Evolutionary conservation across 2,113 vertebrate genomes (phyloP).

Genomic region (Ciconia maguari): DNA sequence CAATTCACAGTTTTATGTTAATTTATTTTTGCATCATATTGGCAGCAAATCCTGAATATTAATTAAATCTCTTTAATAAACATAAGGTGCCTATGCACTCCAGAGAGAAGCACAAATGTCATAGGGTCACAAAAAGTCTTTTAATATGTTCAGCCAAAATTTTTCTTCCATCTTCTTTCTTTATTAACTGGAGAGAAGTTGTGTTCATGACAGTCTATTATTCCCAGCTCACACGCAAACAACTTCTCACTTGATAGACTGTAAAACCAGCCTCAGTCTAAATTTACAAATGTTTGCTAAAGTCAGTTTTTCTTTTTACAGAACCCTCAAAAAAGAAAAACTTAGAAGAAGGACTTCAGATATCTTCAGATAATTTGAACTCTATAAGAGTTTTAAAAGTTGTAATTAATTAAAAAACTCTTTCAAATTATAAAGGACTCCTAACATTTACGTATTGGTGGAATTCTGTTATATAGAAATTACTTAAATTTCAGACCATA

Average conservation of each 20-base stretch:
- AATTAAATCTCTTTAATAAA: background rate
- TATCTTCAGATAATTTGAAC: background rate
- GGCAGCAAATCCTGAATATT: background rate
- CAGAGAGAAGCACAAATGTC: background rate
- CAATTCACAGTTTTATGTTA: background rate
- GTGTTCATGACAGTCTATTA: background rate
- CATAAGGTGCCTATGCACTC: background rate
- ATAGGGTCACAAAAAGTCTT: background rate
- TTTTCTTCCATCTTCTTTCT: background rate
- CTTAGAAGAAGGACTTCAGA: background rate
- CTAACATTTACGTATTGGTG: background rate
- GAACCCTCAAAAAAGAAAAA: background rate
- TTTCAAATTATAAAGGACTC: background rate
- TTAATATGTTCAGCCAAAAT: background rate
- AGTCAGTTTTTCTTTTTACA: background rate
- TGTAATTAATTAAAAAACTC: background rate
- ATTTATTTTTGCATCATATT: background rate
- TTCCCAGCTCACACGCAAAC: background rate
- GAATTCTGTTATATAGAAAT: background rate
- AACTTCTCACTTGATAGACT: background rate
- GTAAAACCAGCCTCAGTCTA: background rate
- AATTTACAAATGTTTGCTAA: background rate
- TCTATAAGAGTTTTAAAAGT: background rate
- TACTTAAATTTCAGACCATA: background rate
- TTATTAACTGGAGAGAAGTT: background rate